phyloP scores from a whole-genome alignment of 1,140 invertebrate species.

The Diachasma alloeum region DNA sequence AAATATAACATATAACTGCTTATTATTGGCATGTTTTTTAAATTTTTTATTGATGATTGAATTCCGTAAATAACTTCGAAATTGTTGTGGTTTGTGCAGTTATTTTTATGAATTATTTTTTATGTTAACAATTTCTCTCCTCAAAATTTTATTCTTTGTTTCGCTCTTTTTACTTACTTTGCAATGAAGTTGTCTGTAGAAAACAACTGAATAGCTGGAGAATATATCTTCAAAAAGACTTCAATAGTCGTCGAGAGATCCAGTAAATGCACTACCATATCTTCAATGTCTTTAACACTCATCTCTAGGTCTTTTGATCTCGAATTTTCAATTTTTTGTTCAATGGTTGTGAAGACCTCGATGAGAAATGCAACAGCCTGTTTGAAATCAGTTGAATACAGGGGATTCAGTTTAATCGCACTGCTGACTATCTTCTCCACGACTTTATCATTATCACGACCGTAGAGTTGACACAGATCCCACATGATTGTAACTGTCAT shows the following conservation, averaged over 20 bases:
- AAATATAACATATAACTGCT: no score
- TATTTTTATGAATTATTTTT: no score
- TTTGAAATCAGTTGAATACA: slow-evolving; percentile 74
- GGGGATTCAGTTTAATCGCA: slow-evolving; percentile 75
- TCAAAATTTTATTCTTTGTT: no score
- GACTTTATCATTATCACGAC: slow-evolving; percentile 71
- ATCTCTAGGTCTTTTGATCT: slow-evolving; percentile 26
- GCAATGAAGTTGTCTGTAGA: slow-evolving; percentile 66
- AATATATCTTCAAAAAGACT: slow-evolving; percentile 72
- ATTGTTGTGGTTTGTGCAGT: no score
- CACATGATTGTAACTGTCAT: slow-evolving; percentile 84
- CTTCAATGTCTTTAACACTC: slow-evolving; percentile 65
- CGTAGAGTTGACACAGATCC: slow-evolving; percentile 80
- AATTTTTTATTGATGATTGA: no score
- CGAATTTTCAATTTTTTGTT: slow-evolving; percentile 40
- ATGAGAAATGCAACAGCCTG: slow-evolving; percentile 67
- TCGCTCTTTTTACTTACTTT: slow-evolving; percentile 58
- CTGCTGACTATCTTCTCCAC: slow-evolving; percentile 72
- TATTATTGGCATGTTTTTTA: no score
- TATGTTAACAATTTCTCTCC: no score
- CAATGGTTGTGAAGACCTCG: slow-evolving; percentile 28
- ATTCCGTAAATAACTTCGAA: no score
- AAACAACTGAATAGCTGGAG: slow-evolving; percentile 60
- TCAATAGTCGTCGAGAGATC: slow-evolving; percentile 75
- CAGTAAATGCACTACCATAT: slow-evolving; percentile 75